These are phyloP conservation scores for Mionectes macconnelli DNA, from an alignment of 2,113 vertebrate species.

Conservation along the genomic window DNA sequence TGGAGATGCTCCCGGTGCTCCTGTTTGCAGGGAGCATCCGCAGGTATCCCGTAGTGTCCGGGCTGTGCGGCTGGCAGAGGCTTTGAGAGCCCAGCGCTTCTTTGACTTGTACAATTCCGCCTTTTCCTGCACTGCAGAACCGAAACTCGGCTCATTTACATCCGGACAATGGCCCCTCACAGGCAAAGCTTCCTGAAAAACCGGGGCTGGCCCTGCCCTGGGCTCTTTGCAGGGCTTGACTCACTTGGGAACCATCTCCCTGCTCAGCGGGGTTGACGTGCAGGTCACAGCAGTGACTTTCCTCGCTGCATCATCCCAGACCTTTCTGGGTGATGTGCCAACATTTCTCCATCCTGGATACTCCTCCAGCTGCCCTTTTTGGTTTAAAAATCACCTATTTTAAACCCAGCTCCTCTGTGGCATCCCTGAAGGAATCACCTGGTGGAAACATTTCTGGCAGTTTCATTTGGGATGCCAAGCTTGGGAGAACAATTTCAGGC, in stretches of 20 bases:
- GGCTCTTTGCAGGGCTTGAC: neutral
- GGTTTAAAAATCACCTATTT: neutral
- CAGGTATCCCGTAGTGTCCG: accelerated
- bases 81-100: neutral
- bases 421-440: neutral
- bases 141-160: neutral
- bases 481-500: neutral
- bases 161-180: neutral
- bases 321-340: neutral
- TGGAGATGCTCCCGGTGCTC: neutral
- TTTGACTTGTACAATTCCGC: neutral
- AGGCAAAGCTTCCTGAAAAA: conserved; percentile 18
- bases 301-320: neutral
- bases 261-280: neutral
- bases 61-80: neutral
- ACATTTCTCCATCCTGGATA: neutral
- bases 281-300: neutral
- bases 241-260: neutral
- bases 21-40: neutral
- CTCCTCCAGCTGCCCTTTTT: neutral
- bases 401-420: neutral
- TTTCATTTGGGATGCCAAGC: neutral
- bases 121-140: neutral
- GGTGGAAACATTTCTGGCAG: accelerated
- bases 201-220: neutral